Percentiles rank a stretch among this genome's conserved stretches.
Evolutionary conservation across 92 coral and sea anemone genomes (phyloP).

Genomic region (Bergia sp.): DNA sequence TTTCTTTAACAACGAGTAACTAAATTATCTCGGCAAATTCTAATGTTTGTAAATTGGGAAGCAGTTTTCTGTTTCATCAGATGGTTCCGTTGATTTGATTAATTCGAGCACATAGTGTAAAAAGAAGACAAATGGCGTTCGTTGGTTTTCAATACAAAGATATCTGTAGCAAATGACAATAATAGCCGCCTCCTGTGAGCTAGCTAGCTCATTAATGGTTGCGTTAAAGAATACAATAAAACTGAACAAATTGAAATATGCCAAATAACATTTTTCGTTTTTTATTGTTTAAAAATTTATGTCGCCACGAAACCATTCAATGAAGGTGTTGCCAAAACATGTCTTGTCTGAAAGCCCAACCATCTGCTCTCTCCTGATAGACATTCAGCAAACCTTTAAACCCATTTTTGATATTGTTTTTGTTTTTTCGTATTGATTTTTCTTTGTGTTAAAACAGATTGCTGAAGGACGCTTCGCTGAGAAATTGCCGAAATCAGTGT

Average conservation of each 20-base stretch:
- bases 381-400: neutral
- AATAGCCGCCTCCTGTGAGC: neutral
- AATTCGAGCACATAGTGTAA: no score
- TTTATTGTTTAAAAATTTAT: slow-evolving; percentile 3
- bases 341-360: neutral
- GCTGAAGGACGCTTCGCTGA: neutral
- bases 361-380: neutral
- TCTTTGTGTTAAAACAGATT: neutral
- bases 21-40: no score
- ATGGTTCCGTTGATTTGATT: no score
- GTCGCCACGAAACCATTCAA: neutral
- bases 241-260: neutral
- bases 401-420: neutral
- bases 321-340: neutral
- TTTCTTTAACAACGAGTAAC: no score
- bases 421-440: no score
- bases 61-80: no score
- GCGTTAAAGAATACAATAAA: neutral
- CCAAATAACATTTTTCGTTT: neutral
- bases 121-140: no score
- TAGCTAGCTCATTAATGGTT: neutral
- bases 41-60: no score
- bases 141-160: neutral
- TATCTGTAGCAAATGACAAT: neutral
- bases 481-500: neutral